phyloP scores from a whole-genome alignment of 2,888 invertebrate species.

The Prosopocoilus inquinatus region DNA sequence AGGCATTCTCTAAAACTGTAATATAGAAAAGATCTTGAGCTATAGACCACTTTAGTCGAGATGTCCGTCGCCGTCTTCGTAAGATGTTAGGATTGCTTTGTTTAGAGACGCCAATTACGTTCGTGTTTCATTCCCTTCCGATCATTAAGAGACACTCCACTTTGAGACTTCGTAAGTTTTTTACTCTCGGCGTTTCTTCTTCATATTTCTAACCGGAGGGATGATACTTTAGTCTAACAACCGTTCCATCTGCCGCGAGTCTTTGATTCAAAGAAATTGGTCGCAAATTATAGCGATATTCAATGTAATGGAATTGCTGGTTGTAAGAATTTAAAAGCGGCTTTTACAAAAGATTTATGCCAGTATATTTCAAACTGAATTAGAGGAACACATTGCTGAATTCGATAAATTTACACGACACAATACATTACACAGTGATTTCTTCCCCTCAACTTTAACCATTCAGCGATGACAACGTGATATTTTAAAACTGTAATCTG shows the following conservation, averaged over 20 bases:
- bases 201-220: conserved; percentile 16
- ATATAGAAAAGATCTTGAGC: conserved; percentile 23
- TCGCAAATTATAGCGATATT: conserved; percentile 17
- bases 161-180: conserved; percentile 28
- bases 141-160: conserved; percentile 37
- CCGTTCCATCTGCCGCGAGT: conserved; percentile 3
- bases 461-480: conserved; percentile 10
- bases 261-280: conserved; percentile 20
- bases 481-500: conserved; percentile 12
- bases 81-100: conserved; percentile 31
- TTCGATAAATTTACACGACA: conserved; percentile 14
- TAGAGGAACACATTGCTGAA: conserved; percentile 6
- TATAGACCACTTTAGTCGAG: conserved; percentile 25
- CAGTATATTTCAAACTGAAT: conserved; percentile 14
- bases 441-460: conserved; percentile 3
- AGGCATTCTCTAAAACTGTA: conserved; percentile 16
- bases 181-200: conserved; percentile 27
- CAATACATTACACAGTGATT: conserved; percentile 13
- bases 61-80: conserved; percentile 26
- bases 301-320: too few species aligned
- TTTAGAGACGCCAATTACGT: conserved; percentile 39
- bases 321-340: too few species aligned
- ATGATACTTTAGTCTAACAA: conserved; percentile 20
- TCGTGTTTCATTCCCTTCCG: conserved; percentile 34
- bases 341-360: too few species aligned